Evolutionary conservation across 2,113 vertebrate genomes (phyloP), one percentile per base, ranked within the genome.

Genomic region (Protomyctophum bolini): DNA sequence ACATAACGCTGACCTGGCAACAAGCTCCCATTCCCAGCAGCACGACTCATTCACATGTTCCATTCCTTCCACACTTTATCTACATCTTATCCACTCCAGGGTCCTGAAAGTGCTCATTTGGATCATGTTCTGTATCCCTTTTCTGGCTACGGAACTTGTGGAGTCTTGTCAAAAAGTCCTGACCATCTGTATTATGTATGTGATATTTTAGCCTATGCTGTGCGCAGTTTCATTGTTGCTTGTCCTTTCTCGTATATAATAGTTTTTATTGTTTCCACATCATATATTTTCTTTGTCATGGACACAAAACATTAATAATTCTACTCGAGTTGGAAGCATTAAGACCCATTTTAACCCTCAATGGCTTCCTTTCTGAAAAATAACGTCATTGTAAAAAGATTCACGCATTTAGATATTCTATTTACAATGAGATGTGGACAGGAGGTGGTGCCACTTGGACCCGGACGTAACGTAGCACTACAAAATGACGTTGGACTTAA

Each of bases 11-110:
- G 46, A 46, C 63, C 64, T 28, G 58, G n/a, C 56, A 45, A 45
- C 21, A 21, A 15, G 48, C 46, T 49, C 50, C 48, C 46, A 10
- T 29, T 49, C 50, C 48, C 46, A 10, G 21, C 8, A 72, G 12
- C 33, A 33, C 7, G 7, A 12, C 52, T 56, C 75, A 65, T 80
- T 78, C 54, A 68, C 68, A 66, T 58, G 76, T 76, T 74, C n/a
- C 70, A 70, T 72, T 74, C 67, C 68, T 55, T 68, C 48, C 10
- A n/a, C 2, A n/a, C 51, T 41, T 81, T 59, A 52, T 50, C 73
- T 56, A 15, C 7, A 15, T 63, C 48, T 6, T 50, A 68, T 66
- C 49, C 7, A 29, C 66, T 57, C 55, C 0, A 5, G 65, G 50
- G 14, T 61, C 45, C 45, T n/a, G 45, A 33, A 61, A 61, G 29